Percentiles rank a stretch among this genome's conserved stretches.
These are phyloP conservation scores for Agrochola macilenta DNA, from an alignment of 2,888 invertebrate species.

Conservation along the genomic window DNA sequence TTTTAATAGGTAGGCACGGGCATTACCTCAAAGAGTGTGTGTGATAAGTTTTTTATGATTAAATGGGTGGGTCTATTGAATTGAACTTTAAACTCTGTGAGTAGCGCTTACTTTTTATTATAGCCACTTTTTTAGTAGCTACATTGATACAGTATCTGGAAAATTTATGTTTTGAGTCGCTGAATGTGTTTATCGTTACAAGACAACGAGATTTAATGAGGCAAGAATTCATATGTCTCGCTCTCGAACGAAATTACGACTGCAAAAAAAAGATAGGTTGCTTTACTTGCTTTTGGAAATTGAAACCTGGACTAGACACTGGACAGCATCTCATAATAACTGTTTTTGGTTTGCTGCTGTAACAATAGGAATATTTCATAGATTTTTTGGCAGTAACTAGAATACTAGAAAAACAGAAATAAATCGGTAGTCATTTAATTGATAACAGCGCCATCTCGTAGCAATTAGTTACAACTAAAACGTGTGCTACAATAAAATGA, in stretches of 20 bases:
- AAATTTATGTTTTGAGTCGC: no score
- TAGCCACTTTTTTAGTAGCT: no score
- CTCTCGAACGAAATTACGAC: not conserved
- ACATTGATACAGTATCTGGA: no score
- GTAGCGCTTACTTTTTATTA: no score
- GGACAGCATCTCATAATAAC: not conserved
- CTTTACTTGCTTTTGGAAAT: not conserved
- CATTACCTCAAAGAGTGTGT: no score
- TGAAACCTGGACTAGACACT: not conserved
- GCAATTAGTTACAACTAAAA: rapidly evolving
- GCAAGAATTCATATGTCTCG: no score
- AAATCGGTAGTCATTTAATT: not conserved
- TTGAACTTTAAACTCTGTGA: no score
- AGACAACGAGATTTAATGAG: no score
- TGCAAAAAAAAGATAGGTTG: not conserved
- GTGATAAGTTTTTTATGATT: no score
- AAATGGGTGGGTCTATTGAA: no score
- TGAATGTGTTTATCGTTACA: no score
- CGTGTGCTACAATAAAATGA: not conserved
- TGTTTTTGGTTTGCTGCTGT: not conserved
- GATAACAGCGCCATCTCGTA: constrained; percentile 23
- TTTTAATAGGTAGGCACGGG: no score
- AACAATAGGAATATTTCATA: not conserved
- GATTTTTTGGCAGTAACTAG: not conserved
- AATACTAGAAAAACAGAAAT: not conserved